A percentile compares a stretch with the other conserved stretches of the same genome.
Conservation (phyloP, 2,113 vertebrate genomes). For the Sorex fumeus region DNA sequence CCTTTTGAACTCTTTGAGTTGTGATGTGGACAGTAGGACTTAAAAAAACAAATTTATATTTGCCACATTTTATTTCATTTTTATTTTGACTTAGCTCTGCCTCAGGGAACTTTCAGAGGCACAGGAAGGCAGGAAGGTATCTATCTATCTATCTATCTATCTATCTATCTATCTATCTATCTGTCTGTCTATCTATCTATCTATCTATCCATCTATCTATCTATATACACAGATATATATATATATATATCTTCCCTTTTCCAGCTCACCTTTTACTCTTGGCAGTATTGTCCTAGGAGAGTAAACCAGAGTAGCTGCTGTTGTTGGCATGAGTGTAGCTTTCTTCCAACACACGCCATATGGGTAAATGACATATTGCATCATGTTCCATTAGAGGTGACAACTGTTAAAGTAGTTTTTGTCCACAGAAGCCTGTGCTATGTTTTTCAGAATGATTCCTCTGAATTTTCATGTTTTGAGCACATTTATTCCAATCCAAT, state of each 20-base stretch:
- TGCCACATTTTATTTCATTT: background rate
- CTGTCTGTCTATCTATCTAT: no score
- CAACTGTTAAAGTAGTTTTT: background rate
- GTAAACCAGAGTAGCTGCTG: rapidly evolving
- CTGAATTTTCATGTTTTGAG: background rate
- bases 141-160: no score
- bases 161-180: no score
- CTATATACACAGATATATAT: no score
- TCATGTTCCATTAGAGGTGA: background rate
- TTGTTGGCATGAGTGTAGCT: rapidly evolving
- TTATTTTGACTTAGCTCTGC: background rate
- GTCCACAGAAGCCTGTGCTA: rapidly evolving
- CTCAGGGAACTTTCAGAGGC: no score
- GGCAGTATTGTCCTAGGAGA: no score
- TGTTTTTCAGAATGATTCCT: background rate
- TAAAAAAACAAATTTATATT: background rate
- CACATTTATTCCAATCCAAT: background rate
- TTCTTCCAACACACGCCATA: background rate
- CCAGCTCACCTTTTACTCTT: no score
- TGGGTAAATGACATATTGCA: background rate
- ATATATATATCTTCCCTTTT: no score
- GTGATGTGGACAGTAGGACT: background rate
- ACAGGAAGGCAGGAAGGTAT: no score
- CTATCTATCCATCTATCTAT: no score
- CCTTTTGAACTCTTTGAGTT: background rate